Conservation (phyloP, 1,140 invertebrate species). For the Reticulitermes speratus region DNA sequence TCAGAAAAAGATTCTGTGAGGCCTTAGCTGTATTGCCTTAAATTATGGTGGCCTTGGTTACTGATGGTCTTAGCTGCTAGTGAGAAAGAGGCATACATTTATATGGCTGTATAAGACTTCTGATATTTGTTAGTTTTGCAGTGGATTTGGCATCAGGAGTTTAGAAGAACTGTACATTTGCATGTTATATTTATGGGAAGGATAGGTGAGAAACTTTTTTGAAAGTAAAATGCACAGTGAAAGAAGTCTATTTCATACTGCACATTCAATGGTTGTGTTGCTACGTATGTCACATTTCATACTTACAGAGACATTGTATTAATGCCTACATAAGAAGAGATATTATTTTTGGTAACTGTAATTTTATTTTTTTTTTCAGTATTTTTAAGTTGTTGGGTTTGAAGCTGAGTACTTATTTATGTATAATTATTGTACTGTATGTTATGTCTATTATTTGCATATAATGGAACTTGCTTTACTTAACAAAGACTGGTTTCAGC, state of each 20-base stretch:
- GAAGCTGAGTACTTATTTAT: neutral
- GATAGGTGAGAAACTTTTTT: neutral
- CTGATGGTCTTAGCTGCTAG: neutral
- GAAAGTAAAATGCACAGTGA: neutral
- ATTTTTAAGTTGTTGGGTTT: conserved; percentile 7
- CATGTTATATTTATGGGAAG: neutral
- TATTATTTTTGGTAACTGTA: conserved; percentile 4
- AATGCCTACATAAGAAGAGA: neutral
- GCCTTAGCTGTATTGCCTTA: neutral
- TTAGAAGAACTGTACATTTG: neutral
- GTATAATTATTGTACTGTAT: neutral
- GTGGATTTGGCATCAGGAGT: neutral
- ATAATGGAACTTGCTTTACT: neutral
- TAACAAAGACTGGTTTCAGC: too few relatives aligned
- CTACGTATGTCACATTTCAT: neutral
- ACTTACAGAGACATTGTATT: neutral
- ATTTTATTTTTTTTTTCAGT: neutral
- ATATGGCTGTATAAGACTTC: neutral
- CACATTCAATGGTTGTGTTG: neutral
- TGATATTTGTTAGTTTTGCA: neutral
- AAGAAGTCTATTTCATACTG: neutral
- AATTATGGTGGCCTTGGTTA: neutral
- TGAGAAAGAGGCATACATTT: neutral
- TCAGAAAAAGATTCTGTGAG: neutral
- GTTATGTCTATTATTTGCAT: neutral